A percentile compares a stretch with the other conserved stretches of the same genome.
Conservation (phyloP, 1,140 invertebrate genomes). For the Drosophila subpulchrella region DNA sequence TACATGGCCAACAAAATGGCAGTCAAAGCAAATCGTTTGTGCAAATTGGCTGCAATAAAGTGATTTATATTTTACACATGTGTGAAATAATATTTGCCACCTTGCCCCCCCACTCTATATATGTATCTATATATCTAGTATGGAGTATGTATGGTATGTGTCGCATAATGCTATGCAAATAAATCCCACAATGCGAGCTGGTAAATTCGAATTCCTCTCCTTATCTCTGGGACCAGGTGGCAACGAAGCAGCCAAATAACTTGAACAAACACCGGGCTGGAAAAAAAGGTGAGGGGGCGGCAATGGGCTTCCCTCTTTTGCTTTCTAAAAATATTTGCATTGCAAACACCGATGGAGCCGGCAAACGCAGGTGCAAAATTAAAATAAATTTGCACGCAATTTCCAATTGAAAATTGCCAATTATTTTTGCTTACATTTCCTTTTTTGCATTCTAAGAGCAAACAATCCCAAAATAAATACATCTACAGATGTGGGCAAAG, state of each 20-base stretch:
- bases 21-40: constrained; percentile 73
- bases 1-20: constrained; percentile 33
- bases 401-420: constrained; percentile 74
- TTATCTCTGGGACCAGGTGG: constrained; percentile 53
- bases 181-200: constrained; percentile 48
- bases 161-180: constrained; percentile 77
- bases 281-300: neutral
- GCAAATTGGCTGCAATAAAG: constrained; percentile 78
- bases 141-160: constrained; percentile 9
- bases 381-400: constrained; percentile 83
- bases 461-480: constrained; percentile 36
- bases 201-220: constrained; percentile 40
- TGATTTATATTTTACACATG: constrained; percentile 76
- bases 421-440: constrained; percentile 65
- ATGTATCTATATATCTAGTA: neutral
- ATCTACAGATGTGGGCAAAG: neutral
- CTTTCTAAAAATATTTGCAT: constrained; percentile 79
- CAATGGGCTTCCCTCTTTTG: constrained; percentile 13
- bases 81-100: constrained; percentile 55
- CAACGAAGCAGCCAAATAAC: constrained; percentile 67
- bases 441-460: constrained; percentile 21
- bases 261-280: constrained; percentile 60
- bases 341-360: constrained; percentile 52
- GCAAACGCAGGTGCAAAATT: constrained; percentile 64
- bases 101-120: constrained; percentile 8